Evolutionary conservation across 2,888 invertebrate species (phyloP).

Genomic region (Cosmorhoe ocellata): DNA sequence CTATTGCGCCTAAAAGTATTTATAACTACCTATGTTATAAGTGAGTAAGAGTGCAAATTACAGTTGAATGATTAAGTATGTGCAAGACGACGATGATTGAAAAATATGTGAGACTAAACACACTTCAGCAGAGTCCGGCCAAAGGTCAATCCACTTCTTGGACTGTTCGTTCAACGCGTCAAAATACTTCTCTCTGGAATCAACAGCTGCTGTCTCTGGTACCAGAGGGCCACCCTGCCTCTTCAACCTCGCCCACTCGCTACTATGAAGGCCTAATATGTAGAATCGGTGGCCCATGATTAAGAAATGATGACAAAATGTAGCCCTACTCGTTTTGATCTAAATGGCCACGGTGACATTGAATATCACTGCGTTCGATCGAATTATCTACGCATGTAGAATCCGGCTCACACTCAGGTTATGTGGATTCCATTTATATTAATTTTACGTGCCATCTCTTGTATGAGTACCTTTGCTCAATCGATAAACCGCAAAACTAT

Average conservation of each 20-base stretch:
- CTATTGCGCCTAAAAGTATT: no score
- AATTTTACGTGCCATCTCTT: no score
- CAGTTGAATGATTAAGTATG: no score
- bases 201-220: conserved; percentile 10
- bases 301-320: not conserved
- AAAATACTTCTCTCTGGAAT: conserved; percentile 41
- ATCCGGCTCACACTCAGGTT: no score
- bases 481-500: conserved; percentile 13
- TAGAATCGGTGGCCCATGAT: conserved; percentile 26
- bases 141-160: conserved; percentile 51
- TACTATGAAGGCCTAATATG: conserved; percentile 43
- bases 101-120: conserved; percentile 7
- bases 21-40: no score
- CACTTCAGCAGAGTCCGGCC: conserved; percentile 58
- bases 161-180: conserved; percentile 50
- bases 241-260: conserved; percentile 56
- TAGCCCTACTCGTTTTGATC: conserved; percentile 5
- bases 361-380: no score
- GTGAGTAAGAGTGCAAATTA: no score
- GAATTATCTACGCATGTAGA: no score
- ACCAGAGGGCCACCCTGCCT: conserved; percentile 32
- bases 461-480: no score
- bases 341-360: conserved; percentile 7
- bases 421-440: no score
- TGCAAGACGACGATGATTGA: no score